These are phyloP conservation scores for Dicroscelio sp. DNA, from an alignment of 2,888 invertebrate species.

Conservation along the genomic window DNA sequence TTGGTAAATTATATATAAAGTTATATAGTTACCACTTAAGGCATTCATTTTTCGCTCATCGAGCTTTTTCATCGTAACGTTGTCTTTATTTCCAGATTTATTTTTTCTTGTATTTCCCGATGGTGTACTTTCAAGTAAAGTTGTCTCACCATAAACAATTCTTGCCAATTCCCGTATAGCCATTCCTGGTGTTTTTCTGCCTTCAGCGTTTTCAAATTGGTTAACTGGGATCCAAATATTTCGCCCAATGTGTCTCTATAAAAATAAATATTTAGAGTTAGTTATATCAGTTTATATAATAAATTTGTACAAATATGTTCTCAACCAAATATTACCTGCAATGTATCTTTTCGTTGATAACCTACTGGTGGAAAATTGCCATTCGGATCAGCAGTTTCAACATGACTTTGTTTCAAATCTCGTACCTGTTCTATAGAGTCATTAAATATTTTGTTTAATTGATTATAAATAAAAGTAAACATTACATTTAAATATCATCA, in stretches of 20 bases:
- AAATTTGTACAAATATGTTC: too few relatives aligned
- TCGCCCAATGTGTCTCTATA: conserved; percentile 8
- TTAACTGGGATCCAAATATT: conserved; percentile 6
- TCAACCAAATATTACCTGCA: conserved; percentile 1
- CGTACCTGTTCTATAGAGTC: conserved; percentile 14
- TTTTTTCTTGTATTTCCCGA: background rate
- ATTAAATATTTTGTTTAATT: too few relatives aligned
- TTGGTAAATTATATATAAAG: too few relatives aligned
- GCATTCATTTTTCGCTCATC: conserved; percentile 26
- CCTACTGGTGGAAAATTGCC: background rate
- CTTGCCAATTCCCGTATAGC: conserved; percentile 9
- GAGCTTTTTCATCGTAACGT: background rate
- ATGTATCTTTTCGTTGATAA: conserved; percentile 5
- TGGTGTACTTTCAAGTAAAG: background rate
- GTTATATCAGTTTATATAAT: too few relatives aligned
- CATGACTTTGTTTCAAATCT: conserved; percentile 16
- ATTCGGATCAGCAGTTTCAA: background rate
- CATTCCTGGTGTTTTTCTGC: background rate
- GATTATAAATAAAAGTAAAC: too few relatives aligned
- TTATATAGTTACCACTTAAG: background rate
- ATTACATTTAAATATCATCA: too few relatives aligned
- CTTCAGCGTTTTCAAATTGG: background rate
- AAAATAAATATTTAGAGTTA: too few relatives aligned
- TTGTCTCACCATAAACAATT: background rate
- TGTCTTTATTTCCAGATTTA: background rate